phyloP scores from a whole-genome alignment of 2,797 vertebrate species.

The Hippopotamyrus pictus region DNA sequence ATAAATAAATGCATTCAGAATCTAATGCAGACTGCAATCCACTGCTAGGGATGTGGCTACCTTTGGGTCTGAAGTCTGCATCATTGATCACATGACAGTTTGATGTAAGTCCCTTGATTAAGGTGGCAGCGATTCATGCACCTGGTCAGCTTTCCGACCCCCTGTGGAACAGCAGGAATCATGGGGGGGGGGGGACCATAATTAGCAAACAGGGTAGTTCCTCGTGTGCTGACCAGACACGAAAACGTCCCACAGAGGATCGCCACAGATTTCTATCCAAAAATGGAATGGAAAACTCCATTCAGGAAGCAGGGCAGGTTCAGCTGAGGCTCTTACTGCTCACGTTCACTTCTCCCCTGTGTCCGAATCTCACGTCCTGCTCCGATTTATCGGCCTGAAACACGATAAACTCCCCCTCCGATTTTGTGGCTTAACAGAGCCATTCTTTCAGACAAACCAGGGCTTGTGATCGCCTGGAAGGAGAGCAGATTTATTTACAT shows the following conservation, averaged over 20 bases:
- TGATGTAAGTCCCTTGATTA: background rate
- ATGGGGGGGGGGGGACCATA: background rate
- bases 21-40: background rate
- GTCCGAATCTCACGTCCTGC: background rate
- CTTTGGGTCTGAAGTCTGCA: background rate
- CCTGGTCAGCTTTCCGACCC: background rate
- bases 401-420: background rate
- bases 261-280: background rate
- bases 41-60: background rate
- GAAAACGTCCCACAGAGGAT: background rate
- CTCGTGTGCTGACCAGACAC: background rate
- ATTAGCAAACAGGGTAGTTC: background rate
- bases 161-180: background rate
- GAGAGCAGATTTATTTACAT: background rate
- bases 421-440: background rate
- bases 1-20: background rate
- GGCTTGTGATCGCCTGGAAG: background rate
- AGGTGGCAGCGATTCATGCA: background rate
- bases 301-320: background rate
- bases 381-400: background rate
- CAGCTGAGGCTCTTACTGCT: background rate
- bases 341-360: background rate
- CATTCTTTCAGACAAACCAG: background rate
- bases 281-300: background rate
- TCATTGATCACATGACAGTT: background rate